Percentiles rank a stretch among this genome's conserved stretches.
These are phyloP conservation scores for Drosophila teissieri DNA, from an alignment of 1,140 invertebrate genomes.

Conservation along the genomic window DNA sequence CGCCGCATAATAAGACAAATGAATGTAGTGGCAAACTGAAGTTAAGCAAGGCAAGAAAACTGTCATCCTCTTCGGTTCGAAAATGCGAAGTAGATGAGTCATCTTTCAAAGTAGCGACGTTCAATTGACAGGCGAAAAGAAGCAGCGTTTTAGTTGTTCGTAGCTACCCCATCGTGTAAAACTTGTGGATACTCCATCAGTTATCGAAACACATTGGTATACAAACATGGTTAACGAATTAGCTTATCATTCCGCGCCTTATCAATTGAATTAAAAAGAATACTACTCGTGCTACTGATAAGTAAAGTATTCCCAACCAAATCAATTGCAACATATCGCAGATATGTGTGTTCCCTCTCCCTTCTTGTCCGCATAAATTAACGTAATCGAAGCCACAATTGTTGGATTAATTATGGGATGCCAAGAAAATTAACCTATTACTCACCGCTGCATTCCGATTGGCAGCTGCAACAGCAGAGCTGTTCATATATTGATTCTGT, in stretches of 20 bases:
- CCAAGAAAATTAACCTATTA: slow-evolving; percentile 17
- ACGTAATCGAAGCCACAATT: not conserved
- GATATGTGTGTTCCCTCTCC: not conserved
- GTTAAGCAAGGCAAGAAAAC: too few relatives aligned
- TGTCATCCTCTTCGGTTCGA: too few relatives aligned
- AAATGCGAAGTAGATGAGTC: slow-evolving; percentile 3
- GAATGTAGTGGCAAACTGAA: not conserved
- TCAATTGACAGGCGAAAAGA: not conserved
- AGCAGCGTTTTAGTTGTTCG: not conserved
- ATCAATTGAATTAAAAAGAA: slow-evolving; percentile 7
- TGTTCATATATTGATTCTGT: slow-evolving; percentile 83
- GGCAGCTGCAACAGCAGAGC: slow-evolving; percentile 72
- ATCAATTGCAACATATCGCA: not conserved
- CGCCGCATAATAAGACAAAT: slow-evolving; percentile 10
- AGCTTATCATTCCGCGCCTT: slow-evolving; percentile 13
- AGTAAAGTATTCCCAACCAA: not conserved
- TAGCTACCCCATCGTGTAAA: not conserved
- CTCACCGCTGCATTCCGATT: slow-evolving; percentile 84
- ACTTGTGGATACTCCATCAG: not conserved
- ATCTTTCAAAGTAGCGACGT: not conserved
- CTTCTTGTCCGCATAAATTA: not conserved
- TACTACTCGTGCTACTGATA: not conserved
- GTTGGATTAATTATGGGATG: not conserved
- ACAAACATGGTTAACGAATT: slow-evolving; percentile 15
- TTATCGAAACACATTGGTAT: slow-evolving; percentile 2